A percentile compares a stretch with the other conserved stretches of the same genome.
phyloP scores from a whole-genome alignment of 2,888 invertebrate species.

The Andrena dorsata region DNA sequence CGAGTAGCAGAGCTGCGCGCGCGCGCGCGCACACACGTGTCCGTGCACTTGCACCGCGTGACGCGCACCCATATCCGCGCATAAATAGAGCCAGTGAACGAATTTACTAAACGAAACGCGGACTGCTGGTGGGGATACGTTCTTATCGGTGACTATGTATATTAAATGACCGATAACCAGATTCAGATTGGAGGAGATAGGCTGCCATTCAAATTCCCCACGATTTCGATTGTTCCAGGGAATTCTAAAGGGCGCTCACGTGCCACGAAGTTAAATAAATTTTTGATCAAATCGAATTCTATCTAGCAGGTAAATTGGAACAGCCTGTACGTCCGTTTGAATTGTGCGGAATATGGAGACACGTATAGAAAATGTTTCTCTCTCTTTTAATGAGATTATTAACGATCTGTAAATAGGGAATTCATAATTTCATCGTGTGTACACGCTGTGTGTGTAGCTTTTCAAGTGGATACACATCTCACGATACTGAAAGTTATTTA shows the following conservation, averaged over 20 bases:
- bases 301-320: not conserved
- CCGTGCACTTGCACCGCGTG: not conserved
- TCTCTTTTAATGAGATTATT: conserved; percentile 21
- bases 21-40: conserved; percentile 10
- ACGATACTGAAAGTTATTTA: conserved; percentile 78
- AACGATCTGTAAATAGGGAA: conserved; percentile 39
- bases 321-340: not conserved
- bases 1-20: conserved; percentile 24
- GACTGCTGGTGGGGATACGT: not conserved
- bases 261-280: too few relatives aligned
- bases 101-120: conserved; percentile 39
- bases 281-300: not conserved
- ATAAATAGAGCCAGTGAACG: conserved; percentile 43
- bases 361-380: conserved; percentile 2
- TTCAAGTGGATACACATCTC: conserved; percentile 66
- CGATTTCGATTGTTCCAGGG: not conserved
- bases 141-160: conserved; percentile 32
- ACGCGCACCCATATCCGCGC: not conserved
- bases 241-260: too few relatives aligned
- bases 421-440: conserved; percentile 56
- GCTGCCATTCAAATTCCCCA: conserved; percentile 12
- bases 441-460: conserved; percentile 46
- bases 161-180: conserved; percentile 4
- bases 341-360: not conserved
- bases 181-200: conserved; percentile 20